Evolutionary conservation across 2,888 invertebrate species (phyloP).

Genomic region (Eubasilissa splendida): DNA sequence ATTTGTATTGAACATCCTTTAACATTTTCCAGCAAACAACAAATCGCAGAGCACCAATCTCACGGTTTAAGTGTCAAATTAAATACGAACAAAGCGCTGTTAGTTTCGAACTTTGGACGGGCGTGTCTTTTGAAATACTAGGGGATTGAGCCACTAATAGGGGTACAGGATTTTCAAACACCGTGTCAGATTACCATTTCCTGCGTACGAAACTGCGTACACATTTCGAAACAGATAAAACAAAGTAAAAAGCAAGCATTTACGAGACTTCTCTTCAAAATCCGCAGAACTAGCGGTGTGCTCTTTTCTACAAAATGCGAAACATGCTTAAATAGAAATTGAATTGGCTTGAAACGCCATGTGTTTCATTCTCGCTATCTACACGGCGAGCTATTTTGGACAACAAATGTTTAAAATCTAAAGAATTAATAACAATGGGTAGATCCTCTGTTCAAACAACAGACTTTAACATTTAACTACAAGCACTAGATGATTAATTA

Average conservation of each 20-base stretch:
- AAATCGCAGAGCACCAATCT: not conserved
- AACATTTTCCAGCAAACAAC: not conserved
- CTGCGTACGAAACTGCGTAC: constrained; percentile 39
- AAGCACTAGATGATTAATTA: too few relatives aligned
- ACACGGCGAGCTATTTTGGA: too few relatives aligned
- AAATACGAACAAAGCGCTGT: constrained; percentile 14
- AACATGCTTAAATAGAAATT: not conserved
- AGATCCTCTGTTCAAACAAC: too few relatives aligned
- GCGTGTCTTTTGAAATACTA: not conserved
- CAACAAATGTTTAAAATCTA: too few relatives aligned
- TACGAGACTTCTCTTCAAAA: not conserved
- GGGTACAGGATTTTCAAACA: constrained; percentile 54
- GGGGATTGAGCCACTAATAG: constrained; percentile 46
- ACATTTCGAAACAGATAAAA: not conserved
- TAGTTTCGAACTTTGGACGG: not conserved
- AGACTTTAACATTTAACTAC: too few relatives aligned
- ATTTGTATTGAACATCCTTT: too few relatives aligned
- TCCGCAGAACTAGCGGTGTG: not conserved
- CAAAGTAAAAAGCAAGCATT: not conserved
- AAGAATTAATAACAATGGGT: too few relatives aligned
- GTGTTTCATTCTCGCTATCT: constrained; percentile 40
- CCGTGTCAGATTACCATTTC: constrained; percentile 57
- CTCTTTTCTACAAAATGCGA: not conserved
- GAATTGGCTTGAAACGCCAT: constrained; percentile 30
- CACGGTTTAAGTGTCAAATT: constrained; percentile 24